Base-by-base conservation (phyloP, 2,888 invertebrate genomes). In the Eupithecia subfuscata region DNA sequence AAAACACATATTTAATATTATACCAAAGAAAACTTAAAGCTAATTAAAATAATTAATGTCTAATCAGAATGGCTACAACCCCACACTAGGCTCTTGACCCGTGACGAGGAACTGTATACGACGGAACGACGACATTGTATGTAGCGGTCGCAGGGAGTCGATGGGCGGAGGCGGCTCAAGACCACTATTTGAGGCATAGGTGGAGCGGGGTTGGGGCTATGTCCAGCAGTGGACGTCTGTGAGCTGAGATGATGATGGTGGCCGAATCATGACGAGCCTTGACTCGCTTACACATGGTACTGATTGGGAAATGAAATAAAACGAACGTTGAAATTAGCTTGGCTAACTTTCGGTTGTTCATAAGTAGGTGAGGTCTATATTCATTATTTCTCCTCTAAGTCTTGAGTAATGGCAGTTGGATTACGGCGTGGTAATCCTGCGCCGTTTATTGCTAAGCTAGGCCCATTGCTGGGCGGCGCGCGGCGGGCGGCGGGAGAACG, bases 361-460 rank as follows among this genome's bases (percentile, higher is more conserved):
- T 70, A 75, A 45, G 18, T 7, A 37, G 16, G 45, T 14, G 4
- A 11, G 52, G 11, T 22, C 43, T 63, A 37, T 64, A 0, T 64
- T 3, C 11, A 60, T n/a, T 64, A 43, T 77, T 71, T 6, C 52
- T 9, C 9, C 74, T 72, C 72, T 48, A 73, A 76, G 56, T 18
- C 18, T 70, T 67, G 67, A 82, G 81, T 84, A 87, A 85, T 83
- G 83, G 83, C 79, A 75, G 77, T 71, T 69, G 86, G 88, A 88
- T 89, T 87, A 88, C 80, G 79, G 77, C 79, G 72, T 78, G 81
- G 79, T 89, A 89, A 88, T 88, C 88, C 87, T 45, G 81, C 72
- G 78, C 81, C 81, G 80, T 84, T 87, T 83, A 85, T 84, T 83
- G 80, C 79, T 81, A 71, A 71, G 79, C 79, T 80, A 74, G 73